Percentiles rank a stretch among this genome's conserved stretches.
These are phyloP conservation scores for Cariama cristata DNA, from an alignment of 2,113 vertebrate species.

Conservation along the genomic window DNA sequence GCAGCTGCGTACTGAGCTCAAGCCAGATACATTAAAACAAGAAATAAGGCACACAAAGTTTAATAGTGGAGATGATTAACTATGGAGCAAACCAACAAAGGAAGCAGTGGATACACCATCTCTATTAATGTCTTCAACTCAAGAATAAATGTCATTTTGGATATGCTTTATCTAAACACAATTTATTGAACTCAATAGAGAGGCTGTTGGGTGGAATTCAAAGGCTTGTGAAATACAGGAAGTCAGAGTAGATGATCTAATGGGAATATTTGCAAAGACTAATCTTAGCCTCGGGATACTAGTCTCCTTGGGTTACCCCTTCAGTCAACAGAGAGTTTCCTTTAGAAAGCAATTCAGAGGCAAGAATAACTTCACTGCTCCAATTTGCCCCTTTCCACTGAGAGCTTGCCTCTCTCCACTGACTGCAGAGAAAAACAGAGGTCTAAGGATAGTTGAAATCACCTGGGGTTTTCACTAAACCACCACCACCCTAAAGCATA, in stretches of 20 bases:
- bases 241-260: conserved; percentile 51
- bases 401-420: background rate
- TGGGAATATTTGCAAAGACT: conserved; percentile 63
- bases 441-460: background rate
- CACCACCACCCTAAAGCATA: background rate
- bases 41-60: conserved; percentile 43
- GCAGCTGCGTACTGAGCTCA: background rate
- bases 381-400: background rate
- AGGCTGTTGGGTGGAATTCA: conserved; percentile 52
- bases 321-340: conserved; percentile 40
- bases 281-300: conserved; percentile 64
- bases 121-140: conserved; percentile 35
- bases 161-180: conserved; percentile 55
- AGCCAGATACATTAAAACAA: conserved; percentile 40
- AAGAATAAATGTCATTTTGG: conserved; percentile 48
- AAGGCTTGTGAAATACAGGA: conserved; percentile 63
- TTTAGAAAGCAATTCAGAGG: conserved; percentile 28
- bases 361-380: background rate
- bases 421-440: background rate
- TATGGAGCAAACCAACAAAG: conserved; percentile 40
- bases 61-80: conserved; percentile 43
- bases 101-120: conserved; percentile 11
- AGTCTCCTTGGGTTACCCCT: conserved; percentile 64
- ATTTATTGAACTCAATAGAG: conserved; percentile 41
- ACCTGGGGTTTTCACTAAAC: background rate